Evolutionary conservation across 2,888 invertebrate species (phyloP).

Genomic region (Papilio protenor): DNA sequence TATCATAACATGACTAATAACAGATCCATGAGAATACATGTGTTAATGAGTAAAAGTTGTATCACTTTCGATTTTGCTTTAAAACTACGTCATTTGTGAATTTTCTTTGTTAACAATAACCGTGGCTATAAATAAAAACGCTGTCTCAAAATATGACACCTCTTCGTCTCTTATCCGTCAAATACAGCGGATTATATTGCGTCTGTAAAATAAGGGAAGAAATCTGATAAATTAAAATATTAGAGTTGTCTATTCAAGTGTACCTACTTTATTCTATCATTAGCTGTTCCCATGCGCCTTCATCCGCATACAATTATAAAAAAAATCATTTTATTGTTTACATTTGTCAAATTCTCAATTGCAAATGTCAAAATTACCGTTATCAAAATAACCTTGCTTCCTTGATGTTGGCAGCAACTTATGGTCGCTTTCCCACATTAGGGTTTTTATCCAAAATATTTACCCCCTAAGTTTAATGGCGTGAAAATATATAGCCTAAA

Average conservation of each 20-base stretch:
- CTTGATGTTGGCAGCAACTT: too few relatives aligned
- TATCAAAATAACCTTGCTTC: too few relatives aligned
- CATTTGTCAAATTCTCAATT: too few relatives aligned
- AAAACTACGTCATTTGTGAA: slow-evolving; percentile 18
- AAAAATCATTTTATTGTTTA: too few relatives aligned
- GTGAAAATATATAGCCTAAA: too few relatives aligned
- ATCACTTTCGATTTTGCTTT: slow-evolving; percentile 38
- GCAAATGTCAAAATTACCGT: too few relatives aligned
- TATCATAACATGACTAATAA: slow-evolving; percentile 55
- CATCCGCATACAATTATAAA: too few relatives aligned
- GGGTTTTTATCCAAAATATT: too few relatives aligned
- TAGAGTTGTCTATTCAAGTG: not conserved
- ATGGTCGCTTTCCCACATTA: too few relatives aligned
- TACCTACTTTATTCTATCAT: too few relatives aligned
- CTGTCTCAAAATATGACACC: not conserved
- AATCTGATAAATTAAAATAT: not conserved
- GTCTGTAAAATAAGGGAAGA: not conserved
- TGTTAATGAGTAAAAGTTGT: slow-evolving; percentile 54
- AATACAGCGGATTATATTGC: not conserved
- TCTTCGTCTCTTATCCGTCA: not conserved
- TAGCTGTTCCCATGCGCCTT: too few relatives aligned
- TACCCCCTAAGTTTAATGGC: too few relatives aligned
- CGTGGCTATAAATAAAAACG: not conserved
- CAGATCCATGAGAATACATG: slow-evolving; percentile 53
- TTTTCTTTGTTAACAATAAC: slow-evolving; percentile 4